These are phyloP conservation scores for Pseudoatta argentina DNA, from an alignment of 1,140 invertebrate genomes.

Conservation along the genomic window DNA sequence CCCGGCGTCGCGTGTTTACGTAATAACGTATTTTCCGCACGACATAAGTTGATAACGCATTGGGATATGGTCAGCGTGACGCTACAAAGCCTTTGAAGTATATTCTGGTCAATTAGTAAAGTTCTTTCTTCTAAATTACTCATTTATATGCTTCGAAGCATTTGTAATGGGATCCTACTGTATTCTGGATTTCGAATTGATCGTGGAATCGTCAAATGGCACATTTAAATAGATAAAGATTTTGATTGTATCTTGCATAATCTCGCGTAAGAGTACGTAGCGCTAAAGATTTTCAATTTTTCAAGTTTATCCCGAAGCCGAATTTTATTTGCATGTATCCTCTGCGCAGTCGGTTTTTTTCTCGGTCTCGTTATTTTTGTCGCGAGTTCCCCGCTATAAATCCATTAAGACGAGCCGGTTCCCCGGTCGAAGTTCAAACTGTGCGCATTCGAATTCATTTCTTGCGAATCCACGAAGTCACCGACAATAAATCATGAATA, in stretches of 20 bases:
- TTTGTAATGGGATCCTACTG: no score
- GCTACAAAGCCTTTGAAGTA: no score
- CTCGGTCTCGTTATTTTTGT: conserved; percentile 29
- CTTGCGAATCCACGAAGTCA: conserved; percentile 63
- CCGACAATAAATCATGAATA: conserved; percentile 77
- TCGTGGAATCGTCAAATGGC: neutral
- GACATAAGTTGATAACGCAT: conserved; percentile 10
- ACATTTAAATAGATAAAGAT: neutral
- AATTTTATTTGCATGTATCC: neutral
- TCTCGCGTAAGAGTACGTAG: neutral
- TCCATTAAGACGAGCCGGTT: conserved; percentile 35
- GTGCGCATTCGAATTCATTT: conserved; percentile 64
- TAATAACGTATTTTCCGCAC: neutral
- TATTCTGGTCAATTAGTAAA: no score
- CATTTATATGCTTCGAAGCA: no score
- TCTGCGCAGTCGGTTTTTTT: neutral
- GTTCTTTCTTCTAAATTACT: no score
- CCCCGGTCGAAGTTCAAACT: conserved; percentile 44
- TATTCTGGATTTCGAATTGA: neutral
- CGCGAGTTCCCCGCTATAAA: conserved; percentile 43
- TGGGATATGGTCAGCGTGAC: no score
- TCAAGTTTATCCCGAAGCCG: neutral
- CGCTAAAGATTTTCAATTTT: neutral
- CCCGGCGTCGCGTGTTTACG: neutral
- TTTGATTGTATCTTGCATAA: neutral